phyloP scores from a whole-genome alignment of 2,797 vertebrate genomes.

The Syncerus caffer region DNA sequence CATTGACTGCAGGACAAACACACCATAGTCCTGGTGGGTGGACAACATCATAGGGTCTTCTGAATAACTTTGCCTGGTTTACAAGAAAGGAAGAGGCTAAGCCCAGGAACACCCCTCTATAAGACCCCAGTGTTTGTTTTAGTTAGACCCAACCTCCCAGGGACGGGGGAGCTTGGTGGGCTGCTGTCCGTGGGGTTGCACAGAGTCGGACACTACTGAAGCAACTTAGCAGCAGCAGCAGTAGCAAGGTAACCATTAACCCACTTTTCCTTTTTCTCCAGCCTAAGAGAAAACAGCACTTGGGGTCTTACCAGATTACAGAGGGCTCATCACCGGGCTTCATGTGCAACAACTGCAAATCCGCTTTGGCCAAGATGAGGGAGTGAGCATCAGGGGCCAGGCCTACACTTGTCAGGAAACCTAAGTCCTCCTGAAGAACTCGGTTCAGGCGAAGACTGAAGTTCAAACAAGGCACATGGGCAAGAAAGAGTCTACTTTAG shows the following conservation, averaged over 20 bases:
- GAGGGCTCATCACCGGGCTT: slow-evolving; percentile 31
- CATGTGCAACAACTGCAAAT: slow-evolving; percentile 47
- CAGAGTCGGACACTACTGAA: too few species aligned
- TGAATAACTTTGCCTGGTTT: background rate
- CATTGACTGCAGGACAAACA: slow-evolving; percentile 28
- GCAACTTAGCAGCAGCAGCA: too few species aligned
- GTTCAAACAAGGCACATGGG: background rate
- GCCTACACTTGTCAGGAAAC: slow-evolving; percentile 47
- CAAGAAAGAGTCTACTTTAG: background rate
- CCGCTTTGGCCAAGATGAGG: slow-evolving; percentile 61
- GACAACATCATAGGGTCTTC: background rate
- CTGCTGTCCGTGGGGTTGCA: too few species aligned
- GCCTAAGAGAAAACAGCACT: background rate
- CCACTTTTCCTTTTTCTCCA: background rate
- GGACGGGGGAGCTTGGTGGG: too few species aligned
- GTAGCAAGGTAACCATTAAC: background rate
- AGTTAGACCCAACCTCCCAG: background rate
- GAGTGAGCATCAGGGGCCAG: slow-evolving; percentile 53
- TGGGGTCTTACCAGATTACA: slow-evolving; percentile 61
- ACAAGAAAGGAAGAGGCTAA: slow-evolving; percentile 9
- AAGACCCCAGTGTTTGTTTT: background rate
- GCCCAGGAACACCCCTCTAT: background rate
- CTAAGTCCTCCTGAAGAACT: slow-evolving; percentile 35
- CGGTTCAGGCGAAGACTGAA: slow-evolving; percentile 56
- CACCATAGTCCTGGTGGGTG: slow-evolving; percentile 53